A percentile compares a stretch with the other conserved stretches of the same genome.
These are phyloP conservation scores for Herpailurus yagouaroundi DNA, from an alignment of 2,113 vertebrate species.

Conservation along the genomic window DNA sequence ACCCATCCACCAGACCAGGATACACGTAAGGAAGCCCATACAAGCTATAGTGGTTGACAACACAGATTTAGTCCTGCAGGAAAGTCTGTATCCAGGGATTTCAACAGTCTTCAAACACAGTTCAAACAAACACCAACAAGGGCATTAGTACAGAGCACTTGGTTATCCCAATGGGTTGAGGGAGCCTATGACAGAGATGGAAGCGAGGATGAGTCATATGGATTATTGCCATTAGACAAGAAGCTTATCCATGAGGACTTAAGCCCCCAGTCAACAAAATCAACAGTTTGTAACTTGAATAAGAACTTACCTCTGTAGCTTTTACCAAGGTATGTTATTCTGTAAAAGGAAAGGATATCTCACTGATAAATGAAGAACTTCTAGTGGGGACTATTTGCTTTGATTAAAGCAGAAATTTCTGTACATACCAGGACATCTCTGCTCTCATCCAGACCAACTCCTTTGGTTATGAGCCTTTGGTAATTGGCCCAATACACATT, in stretches of 20 bases:
- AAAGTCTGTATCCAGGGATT: background rate
- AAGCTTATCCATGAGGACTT: background rate
- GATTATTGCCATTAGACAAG: background rate
- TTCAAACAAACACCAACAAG: background rate
- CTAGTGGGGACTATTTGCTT: background rate
- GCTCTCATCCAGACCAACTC: background rate
- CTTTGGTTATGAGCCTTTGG: background rate
- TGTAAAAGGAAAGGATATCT: background rate
- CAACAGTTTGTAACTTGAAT: background rate
- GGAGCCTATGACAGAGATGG: background rate
- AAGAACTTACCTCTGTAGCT: background rate
- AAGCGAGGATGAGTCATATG: background rate
- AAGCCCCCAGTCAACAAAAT: background rate
- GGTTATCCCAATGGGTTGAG: background rate
- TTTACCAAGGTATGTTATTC: background rate
- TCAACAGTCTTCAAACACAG: background rate
- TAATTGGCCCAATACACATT: background rate
- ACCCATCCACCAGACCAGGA: background rate
- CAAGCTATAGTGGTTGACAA: background rate
- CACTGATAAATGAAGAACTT: background rate
- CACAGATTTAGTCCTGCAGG: background rate
- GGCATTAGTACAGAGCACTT: background rate
- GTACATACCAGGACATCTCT: background rate
- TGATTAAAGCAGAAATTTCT: background rate
- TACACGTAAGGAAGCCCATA: background rate